Conservation (phyloP, 2,797 vertebrate species). For the Lophius americanus region DNA sequence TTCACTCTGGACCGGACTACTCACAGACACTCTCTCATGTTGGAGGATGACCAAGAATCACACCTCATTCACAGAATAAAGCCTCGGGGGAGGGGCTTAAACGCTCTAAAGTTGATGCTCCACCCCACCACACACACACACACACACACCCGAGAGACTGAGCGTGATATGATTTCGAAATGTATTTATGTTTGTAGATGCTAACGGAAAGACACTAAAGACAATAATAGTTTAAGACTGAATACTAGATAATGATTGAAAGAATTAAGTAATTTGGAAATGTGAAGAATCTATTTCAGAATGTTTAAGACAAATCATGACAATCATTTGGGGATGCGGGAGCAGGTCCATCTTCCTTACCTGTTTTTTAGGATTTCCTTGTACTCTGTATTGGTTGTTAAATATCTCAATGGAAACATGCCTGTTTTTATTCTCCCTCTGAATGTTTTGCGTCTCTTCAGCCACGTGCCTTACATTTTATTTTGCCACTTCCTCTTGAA, state of each 20-base stretch:
- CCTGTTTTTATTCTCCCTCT: slow-evolving; percentile 29
- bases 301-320: slow-evolving; percentile 61
- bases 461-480: slow-evolving; percentile 39
- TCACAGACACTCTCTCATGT: slow-evolving; percentile 34
- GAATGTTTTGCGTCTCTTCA: slow-evolving; percentile 36
- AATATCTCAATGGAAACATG: slow-evolving; percentile 6
- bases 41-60: slow-evolving; percentile 34
- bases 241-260: slow-evolving; percentile 27
- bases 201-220: slow-evolving; percentile 66
- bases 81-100: slow-evolving; percentile 30
- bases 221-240: slow-evolving; percentile 34
- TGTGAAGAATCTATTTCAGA: slow-evolving; percentile 28
- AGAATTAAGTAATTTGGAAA: slow-evolving; percentile 21
- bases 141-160: slow-evolving; percentile 18
- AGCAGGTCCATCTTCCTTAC: no score
- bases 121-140: no score
- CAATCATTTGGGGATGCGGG: slow-evolving; percentile 57
- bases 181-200: slow-evolving; percentile 52
- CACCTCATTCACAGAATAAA: slow-evolving; percentile 8
- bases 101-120: slow-evolving; percentile 1
- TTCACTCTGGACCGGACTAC: slow-evolving; percentile 39
- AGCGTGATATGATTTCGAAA: slow-evolving; percentile 49
- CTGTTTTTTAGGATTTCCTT: slow-evolving; percentile 72
- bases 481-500: slow-evolving; percentile 49
- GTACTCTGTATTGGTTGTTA: slow-evolving; percentile 48